A percentile compares a stretch with the other conserved stretches of the same genome.
phyloP scores from a whole-genome alignment of 2,113 vertebrate species.

The Neotoma lepida region DNA sequence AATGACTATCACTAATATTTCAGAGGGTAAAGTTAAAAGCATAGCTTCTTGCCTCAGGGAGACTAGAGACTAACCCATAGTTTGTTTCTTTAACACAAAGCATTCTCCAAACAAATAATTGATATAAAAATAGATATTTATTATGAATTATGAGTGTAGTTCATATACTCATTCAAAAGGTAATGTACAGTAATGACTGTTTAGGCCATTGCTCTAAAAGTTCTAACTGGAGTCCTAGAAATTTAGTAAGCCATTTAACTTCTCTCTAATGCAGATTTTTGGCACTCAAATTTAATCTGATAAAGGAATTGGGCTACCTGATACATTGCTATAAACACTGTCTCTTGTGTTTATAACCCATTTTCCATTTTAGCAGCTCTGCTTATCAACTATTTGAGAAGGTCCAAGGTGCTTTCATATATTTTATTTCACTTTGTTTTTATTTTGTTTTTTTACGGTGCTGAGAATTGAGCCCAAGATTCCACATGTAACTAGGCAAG shows the following conservation, averaged over 20 bases:
- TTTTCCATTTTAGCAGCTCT: conserved; percentile 39
- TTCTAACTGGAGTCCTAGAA: neutral
- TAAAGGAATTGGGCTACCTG: conserved; percentile 33
- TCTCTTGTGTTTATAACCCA: conserved; percentile 43
- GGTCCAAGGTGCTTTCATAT: conserved; percentile 5
- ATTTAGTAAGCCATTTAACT: conserved; percentile 57
- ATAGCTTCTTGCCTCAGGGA: neutral
- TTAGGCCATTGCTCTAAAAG: conserved; percentile 28
- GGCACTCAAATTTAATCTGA: conserved; percentile 51
- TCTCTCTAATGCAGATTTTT: conserved; percentile 49
- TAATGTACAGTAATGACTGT: conserved; percentile 18
- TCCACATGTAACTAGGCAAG: neutral
- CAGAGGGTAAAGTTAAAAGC: conserved; percentile 56
- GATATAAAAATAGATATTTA: conserved; percentile 46
- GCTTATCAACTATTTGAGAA: conserved; percentile 43
- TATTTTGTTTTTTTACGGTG: neutral
- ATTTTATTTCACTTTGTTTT: neutral
- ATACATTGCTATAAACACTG: conserved; percentile 14
- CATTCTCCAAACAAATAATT: conserved; percentile 56
- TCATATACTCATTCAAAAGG: conserved; percentile 56
- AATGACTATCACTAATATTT: conserved; percentile 46
- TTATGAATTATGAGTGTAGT: conserved; percentile 36
- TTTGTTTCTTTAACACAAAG: conserved; percentile 65
- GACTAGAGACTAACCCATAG: conserved; percentile 19
- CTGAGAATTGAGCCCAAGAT: neutral